A percentile compares a stretch with the other conserved stretches of the same genome.
phyloP scores from a whole-genome alignment of 2,113 vertebrate species.

The Cheilinus undulatus region DNA sequence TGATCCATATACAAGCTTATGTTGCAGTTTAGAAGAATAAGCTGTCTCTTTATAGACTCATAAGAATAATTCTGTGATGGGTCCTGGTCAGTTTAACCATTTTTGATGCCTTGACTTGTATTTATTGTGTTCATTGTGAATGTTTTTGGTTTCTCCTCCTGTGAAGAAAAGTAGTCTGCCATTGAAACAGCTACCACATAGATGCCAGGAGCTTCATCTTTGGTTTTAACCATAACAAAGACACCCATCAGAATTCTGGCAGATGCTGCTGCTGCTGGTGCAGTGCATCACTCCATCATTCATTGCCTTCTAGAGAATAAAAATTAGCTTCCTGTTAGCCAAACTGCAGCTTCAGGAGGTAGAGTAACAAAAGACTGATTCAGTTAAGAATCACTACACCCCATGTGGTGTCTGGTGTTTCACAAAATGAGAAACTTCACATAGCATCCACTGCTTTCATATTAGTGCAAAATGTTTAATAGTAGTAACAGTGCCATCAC shows the following conservation, averaged over 20 bases:
- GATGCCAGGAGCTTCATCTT: conserved; percentile 43
- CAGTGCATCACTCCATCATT: conserved; percentile 36
- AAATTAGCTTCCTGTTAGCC: background rate
- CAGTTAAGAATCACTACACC: background rate
- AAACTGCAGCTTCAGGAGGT: conserved; percentile 32
- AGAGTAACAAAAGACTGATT: background rate
- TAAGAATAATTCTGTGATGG: conserved; percentile 29
- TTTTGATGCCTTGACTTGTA: no score
- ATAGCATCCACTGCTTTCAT: background rate
- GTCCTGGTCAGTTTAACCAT: background rate
- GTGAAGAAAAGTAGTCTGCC: conserved; percentile 4
- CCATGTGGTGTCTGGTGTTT: background rate
- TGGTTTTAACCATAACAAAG: conserved; percentile 12
- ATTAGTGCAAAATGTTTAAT: background rate
- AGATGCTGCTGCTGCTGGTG: conserved; percentile 21
- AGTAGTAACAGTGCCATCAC: background rate
- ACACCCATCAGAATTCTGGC: conserved; percentile 13
- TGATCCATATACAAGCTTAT: conserved; percentile 69
- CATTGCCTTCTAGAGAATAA: conserved; percentile 1
- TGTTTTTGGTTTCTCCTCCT: conserved; percentile 38
- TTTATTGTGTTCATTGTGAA: conserved; percentile 33
- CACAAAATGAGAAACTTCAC: no score
- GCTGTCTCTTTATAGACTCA: conserved; percentile 26
- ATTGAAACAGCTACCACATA: conserved; percentile 33
- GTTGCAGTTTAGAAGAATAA: conserved; percentile 53